Base-by-base conservation (phyloP, 2,888 invertebrate species). In the Amblyjoppa fuscipennis region DNA sequence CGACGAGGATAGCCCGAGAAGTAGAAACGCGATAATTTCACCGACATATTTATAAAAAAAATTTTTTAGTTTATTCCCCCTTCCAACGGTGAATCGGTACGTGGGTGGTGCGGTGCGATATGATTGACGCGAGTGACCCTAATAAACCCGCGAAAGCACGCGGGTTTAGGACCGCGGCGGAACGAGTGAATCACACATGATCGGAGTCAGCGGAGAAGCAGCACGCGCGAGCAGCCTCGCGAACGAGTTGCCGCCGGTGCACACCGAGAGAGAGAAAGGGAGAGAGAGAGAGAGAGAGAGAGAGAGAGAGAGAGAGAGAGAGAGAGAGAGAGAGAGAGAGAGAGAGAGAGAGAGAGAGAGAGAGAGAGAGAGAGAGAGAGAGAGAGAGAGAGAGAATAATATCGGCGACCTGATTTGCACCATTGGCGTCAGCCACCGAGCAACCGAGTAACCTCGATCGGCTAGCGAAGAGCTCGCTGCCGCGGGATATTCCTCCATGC, bases 391-490 rank as follows among this genome's bases (percentile, higher is more conserved):
- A 82, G 87, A 90, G 88, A 89, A 91, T 91, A 91, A 91, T 89
- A 89, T 74, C 85, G 86, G 87, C 90, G 90, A 90, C 89, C 91
- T 88, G 91, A 89, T 91, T 91, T 88, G 89, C 88, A 89, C 89
- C 87, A 90, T 91, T 89, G 89, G 89, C 89, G 90, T 91, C 89
- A 87, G 87, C 87, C 88, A 85, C 66, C 84, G 56, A 68, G 87
- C 89, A 89, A 81, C 89, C 89, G 89, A 90, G 89, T 89, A 89
- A 90, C 90, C 90, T 90, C 89, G 90, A 89, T 90, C 89, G 89
- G 83, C 79, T 81, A 77, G 87, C 88, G 85, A 89, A 70, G 83
- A 85, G 82, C 86, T 25, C 31, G 75, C 71, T 70, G 38, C 80
- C 66, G 80, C 53, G 76, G 56, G 77, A 82, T 59, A 82, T 77